Percentiles rank a stretch among this genome's conserved stretches.
Evolutionary conservation across 2,888 invertebrate species (phyloP).

Genomic region (Watsonalla binaria): DNA sequence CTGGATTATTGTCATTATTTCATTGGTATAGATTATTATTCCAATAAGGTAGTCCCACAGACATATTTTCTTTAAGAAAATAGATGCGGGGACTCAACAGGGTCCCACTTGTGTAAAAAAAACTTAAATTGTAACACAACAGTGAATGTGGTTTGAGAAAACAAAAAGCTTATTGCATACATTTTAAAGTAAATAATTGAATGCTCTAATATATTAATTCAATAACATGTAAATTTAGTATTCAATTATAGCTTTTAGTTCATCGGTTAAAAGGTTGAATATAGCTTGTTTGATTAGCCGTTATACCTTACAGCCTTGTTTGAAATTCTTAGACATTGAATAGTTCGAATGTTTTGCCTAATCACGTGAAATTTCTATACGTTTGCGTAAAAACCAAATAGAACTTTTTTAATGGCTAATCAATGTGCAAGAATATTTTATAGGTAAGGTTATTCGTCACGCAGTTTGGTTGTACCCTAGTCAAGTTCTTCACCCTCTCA

Average conservation of each 20-base stretch:
- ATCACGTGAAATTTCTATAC: too few relatives aligned
- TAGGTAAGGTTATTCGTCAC: constrained; percentile 4
- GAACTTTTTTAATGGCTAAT: too few relatives aligned
- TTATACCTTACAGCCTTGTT: too few relatives aligned
- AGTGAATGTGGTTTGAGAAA: background rate
- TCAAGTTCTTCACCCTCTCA: constrained; percentile 52
- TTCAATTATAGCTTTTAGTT: too few relatives aligned
- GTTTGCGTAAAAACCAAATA: too few relatives aligned
- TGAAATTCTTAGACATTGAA: too few relatives aligned
- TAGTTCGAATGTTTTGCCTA: too few relatives aligned
- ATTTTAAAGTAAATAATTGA: background rate
- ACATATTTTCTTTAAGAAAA: background rate
- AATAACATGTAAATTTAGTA: too few relatives aligned
- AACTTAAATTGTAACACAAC: background rate
- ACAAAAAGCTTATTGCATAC: background rate
- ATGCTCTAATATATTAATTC: too few relatives aligned
- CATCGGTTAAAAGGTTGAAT: too few relatives aligned
- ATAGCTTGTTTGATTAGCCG: too few relatives aligned
- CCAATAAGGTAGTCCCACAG: background rate
- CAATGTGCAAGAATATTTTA: background rate
- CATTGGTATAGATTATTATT: background rate
- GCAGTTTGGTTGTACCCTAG: constrained; percentile 45
- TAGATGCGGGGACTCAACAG: background rate
- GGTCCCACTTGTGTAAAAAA: background rate
- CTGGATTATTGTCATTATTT: constrained; percentile 3